phyloP scores from a whole-genome alignment of 2,888 invertebrate species.

The Pterobdella sp. region DNA sequence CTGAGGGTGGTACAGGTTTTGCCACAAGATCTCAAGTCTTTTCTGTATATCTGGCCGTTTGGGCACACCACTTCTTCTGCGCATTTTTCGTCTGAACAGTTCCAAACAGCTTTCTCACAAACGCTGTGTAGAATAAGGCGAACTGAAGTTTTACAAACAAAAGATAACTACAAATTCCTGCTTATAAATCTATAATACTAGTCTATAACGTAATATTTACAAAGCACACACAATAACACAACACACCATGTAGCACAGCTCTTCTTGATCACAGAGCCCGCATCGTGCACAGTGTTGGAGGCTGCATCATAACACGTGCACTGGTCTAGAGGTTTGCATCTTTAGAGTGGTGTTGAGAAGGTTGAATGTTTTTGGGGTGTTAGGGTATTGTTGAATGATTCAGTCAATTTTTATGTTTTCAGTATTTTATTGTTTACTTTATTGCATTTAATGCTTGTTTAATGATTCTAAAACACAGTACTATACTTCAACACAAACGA shows the following conservation, averaged over 20 bases:
- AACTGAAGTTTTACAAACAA: too few relatives aligned
- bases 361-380: neutral
- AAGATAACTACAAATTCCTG: too few relatives aligned
- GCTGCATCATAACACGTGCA: slow-evolving; percentile 26
- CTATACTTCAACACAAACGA: too few relatives aligned
- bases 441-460: neutral
- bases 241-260: slow-evolving; percentile 26
- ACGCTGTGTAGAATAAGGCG: slow-evolving; percentile 26
- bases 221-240: neutral
- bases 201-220: too few relatives aligned
- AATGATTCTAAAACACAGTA: neutral
- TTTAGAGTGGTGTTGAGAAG: neutral
- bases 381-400: neutral
- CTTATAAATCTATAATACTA: too few relatives aligned
- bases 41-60: slow-evolving; percentile 33
- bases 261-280: slow-evolving; percentile 19
- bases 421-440: neutral
- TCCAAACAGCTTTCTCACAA: slow-evolving; percentile 34
- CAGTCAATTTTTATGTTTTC: neutral
- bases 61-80: slow-evolving; percentile 33
- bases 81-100: slow-evolving; percentile 33
- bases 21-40: slow-evolving; percentile 32
- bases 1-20: slow-evolving; percentile 31
- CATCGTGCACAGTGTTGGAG: slow-evolving; percentile 16
- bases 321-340: slow-evolving; percentile 14